Base-by-base conservation (phyloP, 1,140 invertebrate genomes). In the Psix sp. region DNA sequence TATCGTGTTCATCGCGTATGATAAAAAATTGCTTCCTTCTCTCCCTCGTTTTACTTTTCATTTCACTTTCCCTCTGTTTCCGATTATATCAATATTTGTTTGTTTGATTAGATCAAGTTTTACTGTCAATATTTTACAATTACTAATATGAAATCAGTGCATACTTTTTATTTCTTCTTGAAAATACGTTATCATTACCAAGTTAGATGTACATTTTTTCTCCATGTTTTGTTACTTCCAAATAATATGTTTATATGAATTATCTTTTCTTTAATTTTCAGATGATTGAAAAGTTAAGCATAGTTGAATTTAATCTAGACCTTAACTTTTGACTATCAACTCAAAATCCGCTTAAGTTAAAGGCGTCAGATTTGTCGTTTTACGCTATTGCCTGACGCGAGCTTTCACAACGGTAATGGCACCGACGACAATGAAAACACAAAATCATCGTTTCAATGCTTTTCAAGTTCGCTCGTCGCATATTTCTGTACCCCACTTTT, bases 311-410 rank as follows among this genome's bases (percentile, higher is more conserved):
- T 63, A 65, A 65, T 45, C 33, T 29, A 10, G 60, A 65, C 20
- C 66, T 60, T 54, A 74, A 65, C 35, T 73, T 60, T 74, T 74
- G 62, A 74, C 62, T 74, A 56, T 26, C 20, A 46, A 66, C 39
- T 74, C 21, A 29, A 54, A 67, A 74, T 74, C 71, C 71, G 62
- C 62, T 74, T 67, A 67, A 74, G 56, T 74, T 74, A 56, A 66
- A 62, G 56, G 56, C 52, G 62, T 60, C 38, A 45, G 71, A 43
- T 57, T 71, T 70, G 60, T 70, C 68, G 60, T 63, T 72, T 72
- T 72, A 72, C 31, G 68, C 51, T n/a, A 59, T 65, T 65, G 65
- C 68, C 40, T 65, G 59, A 62, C 45, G 48, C 48, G 60, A 73
- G 48, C 60, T 73, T 48, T 74, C 62, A 35, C 18, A 24, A 36